Evolutionary conservation across 2,113 vertebrate genomes (phyloP).

Genomic region (Corythaixoides concolor): DNA sequence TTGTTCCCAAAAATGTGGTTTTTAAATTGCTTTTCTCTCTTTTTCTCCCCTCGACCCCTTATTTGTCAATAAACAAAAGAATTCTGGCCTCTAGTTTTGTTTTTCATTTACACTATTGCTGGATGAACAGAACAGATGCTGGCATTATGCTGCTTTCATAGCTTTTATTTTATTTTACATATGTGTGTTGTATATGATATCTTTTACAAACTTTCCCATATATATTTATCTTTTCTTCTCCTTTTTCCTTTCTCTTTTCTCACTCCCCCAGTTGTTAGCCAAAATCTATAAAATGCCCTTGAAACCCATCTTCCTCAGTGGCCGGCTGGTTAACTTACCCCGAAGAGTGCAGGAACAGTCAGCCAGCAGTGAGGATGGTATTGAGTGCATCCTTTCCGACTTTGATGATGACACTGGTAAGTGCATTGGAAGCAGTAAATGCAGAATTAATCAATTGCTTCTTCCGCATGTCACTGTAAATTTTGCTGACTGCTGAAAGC

Average conservation of each 20-base stretch:
- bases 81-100: background rate
- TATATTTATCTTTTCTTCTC: background rate
- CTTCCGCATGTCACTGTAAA: background rate
- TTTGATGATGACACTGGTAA: slow-evolving; percentile 94
- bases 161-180: background rate
- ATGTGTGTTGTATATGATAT: background rate
- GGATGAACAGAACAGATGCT: background rate
- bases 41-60: background rate
- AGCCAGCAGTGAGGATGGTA: slow-evolving; percentile 88
- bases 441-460: background rate
- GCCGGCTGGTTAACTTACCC: slow-evolving; percentile 86
- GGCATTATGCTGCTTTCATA: background rate
- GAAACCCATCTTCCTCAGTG: slow-evolving; percentile 92
- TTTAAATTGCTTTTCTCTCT: background rate
- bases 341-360: slow-evolving; percentile 85
- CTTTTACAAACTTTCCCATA: background rate
- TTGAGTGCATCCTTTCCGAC: slow-evolving; percentile 90
- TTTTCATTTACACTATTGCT: background rate
- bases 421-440: background rate
- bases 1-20: background rate
- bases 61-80: background rate
- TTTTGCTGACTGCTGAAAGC: background rate
- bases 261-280: slow-evolving; percentile 82
- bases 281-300: slow-evolving; percentile 98
- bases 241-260: background rate